Conservation (phyloP, 2,113 vertebrate genomes). For the Trematocara unimaculatum region DNA sequence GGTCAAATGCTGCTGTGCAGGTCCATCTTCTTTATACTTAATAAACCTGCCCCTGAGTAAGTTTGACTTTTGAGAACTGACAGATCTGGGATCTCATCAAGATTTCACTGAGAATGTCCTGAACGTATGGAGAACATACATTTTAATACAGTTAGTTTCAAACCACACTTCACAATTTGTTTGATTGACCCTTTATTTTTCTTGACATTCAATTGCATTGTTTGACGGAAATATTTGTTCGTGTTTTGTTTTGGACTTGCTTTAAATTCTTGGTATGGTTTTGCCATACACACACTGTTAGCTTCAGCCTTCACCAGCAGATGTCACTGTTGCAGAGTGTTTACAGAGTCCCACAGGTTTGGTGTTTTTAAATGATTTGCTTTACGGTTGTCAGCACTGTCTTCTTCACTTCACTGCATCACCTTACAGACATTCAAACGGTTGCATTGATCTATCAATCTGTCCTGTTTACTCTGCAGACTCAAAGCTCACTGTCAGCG, state of each 20-base stretch:
- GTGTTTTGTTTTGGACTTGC: neutral
- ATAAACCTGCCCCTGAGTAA: neutral
- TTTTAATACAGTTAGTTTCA: neutral
- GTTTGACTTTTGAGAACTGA: neutral
- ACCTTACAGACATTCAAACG: neutral
- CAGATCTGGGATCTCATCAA: neutral
- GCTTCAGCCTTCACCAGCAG: constrained; percentile 23
- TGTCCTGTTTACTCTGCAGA: constrained; percentile 16
- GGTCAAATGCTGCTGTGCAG: neutral
- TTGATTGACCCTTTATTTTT: neutral
- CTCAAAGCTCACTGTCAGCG: neutral
- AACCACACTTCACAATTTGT: neutral
- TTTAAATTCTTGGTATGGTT: neutral
- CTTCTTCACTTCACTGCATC: neutral
- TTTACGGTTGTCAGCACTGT: neutral
- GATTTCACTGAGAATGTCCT: neutral
- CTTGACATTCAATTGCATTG: neutral
- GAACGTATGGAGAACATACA: neutral
- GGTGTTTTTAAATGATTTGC: neutral
- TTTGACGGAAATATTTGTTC: neutral
- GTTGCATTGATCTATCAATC: constrained; percentile 14
- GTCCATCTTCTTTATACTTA: neutral
- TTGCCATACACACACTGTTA: neutral
- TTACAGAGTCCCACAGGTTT: neutral
- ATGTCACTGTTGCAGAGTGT: constrained; percentile 43